phyloP scores from a whole-genome alignment of 2,797 vertebrate species.

The Hafferia zeledoni region DNA sequence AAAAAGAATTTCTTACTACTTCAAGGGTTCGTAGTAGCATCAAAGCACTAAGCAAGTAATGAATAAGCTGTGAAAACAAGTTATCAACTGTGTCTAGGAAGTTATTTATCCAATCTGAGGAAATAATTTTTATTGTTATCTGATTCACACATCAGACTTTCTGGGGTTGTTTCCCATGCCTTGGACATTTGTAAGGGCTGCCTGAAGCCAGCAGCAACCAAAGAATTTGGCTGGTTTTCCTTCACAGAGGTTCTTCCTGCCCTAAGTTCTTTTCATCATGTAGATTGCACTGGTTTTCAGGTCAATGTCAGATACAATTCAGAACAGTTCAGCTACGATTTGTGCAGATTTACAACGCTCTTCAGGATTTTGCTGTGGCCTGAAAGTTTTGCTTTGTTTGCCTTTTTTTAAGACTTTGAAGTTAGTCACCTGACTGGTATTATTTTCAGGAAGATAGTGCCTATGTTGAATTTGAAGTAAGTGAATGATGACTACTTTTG shows the following conservation, averaged over 20 bases:
- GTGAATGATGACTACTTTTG: background rate
- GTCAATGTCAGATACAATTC: background rate
- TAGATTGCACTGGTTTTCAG: background rate
- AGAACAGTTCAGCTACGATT: background rate
- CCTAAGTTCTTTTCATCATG: background rate
- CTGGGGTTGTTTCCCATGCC: background rate
- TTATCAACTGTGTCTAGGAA: constrained; percentile 36
- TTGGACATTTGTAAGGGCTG: background rate
- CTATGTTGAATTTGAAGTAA: background rate
- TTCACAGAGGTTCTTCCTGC: background rate
- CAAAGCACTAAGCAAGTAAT: constrained; percentile 29
- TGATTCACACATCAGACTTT: constrained; percentile 36
- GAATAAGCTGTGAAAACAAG: constrained; percentile 27
- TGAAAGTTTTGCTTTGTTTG: background rate
- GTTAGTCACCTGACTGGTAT: background rate
- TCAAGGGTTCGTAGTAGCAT: background rate
- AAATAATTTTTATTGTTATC: constrained; percentile 23
- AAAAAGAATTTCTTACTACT: background rate
- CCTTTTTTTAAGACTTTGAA: background rate
- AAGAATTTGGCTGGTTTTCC: background rate
- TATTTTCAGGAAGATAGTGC: background rate
- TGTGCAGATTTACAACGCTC: background rate
- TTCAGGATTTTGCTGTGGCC: background rate
- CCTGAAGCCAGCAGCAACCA: background rate
- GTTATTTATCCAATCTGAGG: constrained; percentile 30